Percentiles rank a stretch among this genome's conserved stretches.
phyloP scores from a whole-genome alignment of 2,888 invertebrate species.

The Epistrophe eligans region DNA sequence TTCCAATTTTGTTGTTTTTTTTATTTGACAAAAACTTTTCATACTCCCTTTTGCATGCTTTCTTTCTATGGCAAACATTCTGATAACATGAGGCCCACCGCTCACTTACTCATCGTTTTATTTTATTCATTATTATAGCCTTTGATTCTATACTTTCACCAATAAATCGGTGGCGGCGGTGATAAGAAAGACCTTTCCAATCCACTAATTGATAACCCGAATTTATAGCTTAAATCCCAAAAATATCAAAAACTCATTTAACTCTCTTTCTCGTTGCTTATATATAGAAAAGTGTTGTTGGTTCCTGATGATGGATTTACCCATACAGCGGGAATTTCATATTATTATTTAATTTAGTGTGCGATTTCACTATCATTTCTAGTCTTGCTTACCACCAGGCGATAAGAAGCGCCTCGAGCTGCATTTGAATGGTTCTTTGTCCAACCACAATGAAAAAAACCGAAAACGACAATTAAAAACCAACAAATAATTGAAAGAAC shows the following conservation, averaged over 20 bases:
- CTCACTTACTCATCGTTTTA: constrained; percentile 39
- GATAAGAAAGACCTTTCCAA: constrained; percentile 37
- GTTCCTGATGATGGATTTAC: neutral
- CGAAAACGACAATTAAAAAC: constrained; percentile 31
- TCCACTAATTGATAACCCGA: constrained; percentile 58
- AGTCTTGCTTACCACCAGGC: constrained; percentile 37
- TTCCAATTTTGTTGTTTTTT: constrained; percentile 10
- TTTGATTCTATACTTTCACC: constrained; percentile 52
- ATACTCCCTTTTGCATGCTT: constrained; percentile 13
- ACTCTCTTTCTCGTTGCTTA: constrained; percentile 4
- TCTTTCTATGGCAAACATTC: constrained; percentile 36
- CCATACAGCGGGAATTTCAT: constrained; percentile 9
- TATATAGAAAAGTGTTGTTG: constrained; percentile 10
- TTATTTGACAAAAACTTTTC: constrained; percentile 6
- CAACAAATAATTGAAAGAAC: constrained; percentile 31
- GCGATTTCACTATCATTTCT: constrained; percentile 42
- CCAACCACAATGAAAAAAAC: constrained; percentile 37
- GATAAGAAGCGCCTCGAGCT: constrained; percentile 35
- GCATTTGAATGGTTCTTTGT: constrained; percentile 50
- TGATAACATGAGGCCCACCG: constrained; percentile 39
- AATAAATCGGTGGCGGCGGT: constrained; percentile 45
- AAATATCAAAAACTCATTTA: constrained; percentile 26
- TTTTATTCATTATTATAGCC: neutral
- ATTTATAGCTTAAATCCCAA: constrained; percentile 28
- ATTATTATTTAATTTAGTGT: neutral